Evolutionary conservation across 2,888 invertebrate genomes (phyloP), one percentile per base, ranked within the genome.

Genomic region (Dastarcus helophoroides): DNA sequence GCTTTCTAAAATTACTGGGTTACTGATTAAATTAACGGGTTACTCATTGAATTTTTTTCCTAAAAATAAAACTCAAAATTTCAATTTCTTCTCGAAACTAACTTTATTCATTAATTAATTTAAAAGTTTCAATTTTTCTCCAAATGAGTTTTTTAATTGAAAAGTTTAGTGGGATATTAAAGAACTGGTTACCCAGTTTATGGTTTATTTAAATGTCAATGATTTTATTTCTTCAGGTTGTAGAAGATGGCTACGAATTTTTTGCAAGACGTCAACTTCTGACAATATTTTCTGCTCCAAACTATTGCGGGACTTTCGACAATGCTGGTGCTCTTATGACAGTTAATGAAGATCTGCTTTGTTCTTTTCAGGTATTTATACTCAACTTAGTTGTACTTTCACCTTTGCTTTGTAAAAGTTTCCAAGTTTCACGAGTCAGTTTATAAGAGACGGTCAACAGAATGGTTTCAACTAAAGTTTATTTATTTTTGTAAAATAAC

Each of bases 281-380:
- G 8, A 56, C 56, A 3, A 43, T 56, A 33, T 58, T 58, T 39
- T 56, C 56, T 4, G 55, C 54, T 1, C 54, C 56, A 5, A 55
- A 56, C 43, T 58, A 58, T 33, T 58, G 55, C 34, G 52, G 50
- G 2, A 42, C 43, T 19, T 54, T 53, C 32, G 56, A 58, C 26
- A 55, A 56, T 33, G 56, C 56, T 3, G 53, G 51, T 8, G 58
- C 55, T 3, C 37, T 53, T 10, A 47, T 54, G 50, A 45, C 48
- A 3, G 43, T 54, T 14, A 48, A 51, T 31, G 42, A 46, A 4
- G 47, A 48, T 30, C 34, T 54, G 9, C 16, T 51, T 26, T 54
- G 52, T 31, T 48, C 50, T 3, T 54, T 54, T 40, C 48, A 52
- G 89, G 86, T 59, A 86, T 83, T 62, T 91, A 78, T 65, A 67